A percentile compares a stretch with the other conserved stretches of the same genome.
phyloP scores from a whole-genome alignment of 2,888 invertebrate genomes.

The Monoplex corrugatus region DNA sequence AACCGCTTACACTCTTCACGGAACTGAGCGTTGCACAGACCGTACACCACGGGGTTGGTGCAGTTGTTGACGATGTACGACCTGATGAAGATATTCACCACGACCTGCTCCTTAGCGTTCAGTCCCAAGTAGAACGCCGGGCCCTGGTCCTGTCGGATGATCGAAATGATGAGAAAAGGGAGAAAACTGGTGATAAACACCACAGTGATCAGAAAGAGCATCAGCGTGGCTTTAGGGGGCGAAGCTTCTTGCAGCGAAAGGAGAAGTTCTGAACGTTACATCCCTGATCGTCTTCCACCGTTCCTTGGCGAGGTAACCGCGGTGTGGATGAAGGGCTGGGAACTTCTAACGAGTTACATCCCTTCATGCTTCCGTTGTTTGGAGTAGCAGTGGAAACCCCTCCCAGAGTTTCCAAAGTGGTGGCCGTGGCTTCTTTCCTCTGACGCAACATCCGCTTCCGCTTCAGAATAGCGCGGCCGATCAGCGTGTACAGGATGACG shows the following conservation, averaged over 20 bases:
- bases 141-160: slow-evolving; percentile 55
- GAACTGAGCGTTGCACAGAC: slow-evolving; percentile 61
- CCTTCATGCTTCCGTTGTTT: not conserved
- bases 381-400: not conserved
- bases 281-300: not conserved
- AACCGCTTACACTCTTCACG: slow-evolving; percentile 54
- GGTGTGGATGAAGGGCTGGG: slow-evolving; percentile 5
- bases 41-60: slow-evolving; percentile 65
- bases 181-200: slow-evolving; percentile 61
- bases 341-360: not conserved
- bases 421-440: slow-evolving; percentile 45
- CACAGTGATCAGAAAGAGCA: slow-evolving; percentile 62
- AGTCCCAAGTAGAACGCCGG: slow-evolving; percentile 56
- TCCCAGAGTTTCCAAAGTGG: slow-evolving; percentile 43
- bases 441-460: slow-evolving; percentile 50
- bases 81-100: slow-evolving; percentile 60
- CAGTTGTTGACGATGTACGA: slow-evolving; percentile 65
- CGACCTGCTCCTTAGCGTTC: slow-evolving; percentile 49
- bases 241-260: slow-evolving; percentile 36
- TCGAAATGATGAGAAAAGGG: slow-evolving; percentile 62
- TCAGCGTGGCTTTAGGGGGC: slow-evolving; percentile 56
- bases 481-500: slow-evolving; percentile 57
- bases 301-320: not conserved
- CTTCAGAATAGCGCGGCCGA: slow-evolving; percentile 57
- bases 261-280: slow-evolving; percentile 24